Base-by-base conservation (phyloP, 2,797 vertebrate genomes). In the Tapera naevia region DNA sequence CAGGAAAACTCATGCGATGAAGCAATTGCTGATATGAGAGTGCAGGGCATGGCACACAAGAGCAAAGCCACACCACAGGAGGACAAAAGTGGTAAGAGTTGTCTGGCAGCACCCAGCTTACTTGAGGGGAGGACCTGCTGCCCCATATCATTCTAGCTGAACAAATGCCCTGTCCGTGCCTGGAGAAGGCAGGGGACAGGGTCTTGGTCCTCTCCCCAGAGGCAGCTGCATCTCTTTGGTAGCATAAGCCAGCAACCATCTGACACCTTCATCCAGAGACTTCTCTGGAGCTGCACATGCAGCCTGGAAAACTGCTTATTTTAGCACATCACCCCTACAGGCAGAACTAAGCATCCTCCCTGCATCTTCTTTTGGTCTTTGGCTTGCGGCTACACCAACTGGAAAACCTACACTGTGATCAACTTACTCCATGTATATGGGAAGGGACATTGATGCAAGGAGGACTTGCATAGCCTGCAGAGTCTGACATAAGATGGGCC, bases 391-490 rank as follows among this genome's bases (percentile, higher is more conserved):
- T 60, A 16, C 0, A 9, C 25, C 25, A 45, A 13, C 0, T 1
- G 35, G 17, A 41, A 56, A 67, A 41, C 14, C 9, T 4, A 17
- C 0, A 0, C 37, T 9, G 41, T 18, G n/a, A 45, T 11, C 2
- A 2, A 61, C 58, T 43, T 10, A 14, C 48, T 23, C 53, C 2
- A 2, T 2, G 2, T 9, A 2, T 15, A n/a, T 1, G 3, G 7
- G 6, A 76, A 80, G 17, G 14, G 21, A 67, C 28, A 64, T 33
- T 41, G 48, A 69, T 25, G 64, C 6, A 6, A 18, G 51, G 48
- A 58, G 45, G 32, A 56, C 14, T 46, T 22, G 39, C 9, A 30
- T 33, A 64, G 35, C 18, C 23, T 54, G 45, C 13, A n/a, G 53
- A 56, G 12, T 7, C 32, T 58, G 43, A 13, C 33, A 25, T 11